Base-by-base conservation (phyloP, 2,888 invertebrate species). In the Diachrysia chrysitis region DNA sequence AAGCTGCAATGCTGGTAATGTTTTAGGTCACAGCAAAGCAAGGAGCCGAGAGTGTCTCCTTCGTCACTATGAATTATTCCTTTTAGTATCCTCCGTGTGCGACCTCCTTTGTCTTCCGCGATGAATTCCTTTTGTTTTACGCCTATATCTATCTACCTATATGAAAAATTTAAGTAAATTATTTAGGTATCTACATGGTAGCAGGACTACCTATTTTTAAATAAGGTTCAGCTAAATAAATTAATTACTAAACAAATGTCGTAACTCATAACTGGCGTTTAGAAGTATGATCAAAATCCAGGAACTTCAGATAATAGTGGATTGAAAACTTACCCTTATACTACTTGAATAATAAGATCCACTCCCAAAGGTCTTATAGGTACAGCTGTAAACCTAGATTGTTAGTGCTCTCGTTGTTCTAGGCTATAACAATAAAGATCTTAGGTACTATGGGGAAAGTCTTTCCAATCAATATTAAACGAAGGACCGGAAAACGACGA, bases 1-100 rank as follows among this genome's bases (percentile, higher is more conserved):
- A 73, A 70, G 64, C 82, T 82, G 82, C 82, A 82, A 76, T 82
- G 82, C 80, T 63, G 82, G 74, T 12, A 73, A 71, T 63, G 66
- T 73, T 70, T 73, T 70, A 78, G 74, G 78, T 76, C 73, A 74
- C 56, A 71, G 55, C 35, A 69, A 62, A 63, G 62, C 62, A 78
- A 73, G 54, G 29, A 69, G 57, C 48, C 4, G 32, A 48, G 56
- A 58, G 35, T 25, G 51, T 14, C 54, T 55, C 64, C 58, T 65
- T 69, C 46, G 25, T 62, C 73, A 46, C 71, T 72, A 64, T 67
- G 68, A 69, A 60, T 69, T 71, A 71, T 71, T 78, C 64, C 66
- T 69, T 69, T 66, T 71, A 59, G 21, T 61, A 29, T 48, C 56
- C 63, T 12, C 0, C 62, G 25, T 35, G 23, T 67, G 19, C 16